These are phyloP conservation scores for Gambusia yucatana DNA, from an alignment of 2,797 vertebrate genomes.

Conservation along the genomic window DNA sequence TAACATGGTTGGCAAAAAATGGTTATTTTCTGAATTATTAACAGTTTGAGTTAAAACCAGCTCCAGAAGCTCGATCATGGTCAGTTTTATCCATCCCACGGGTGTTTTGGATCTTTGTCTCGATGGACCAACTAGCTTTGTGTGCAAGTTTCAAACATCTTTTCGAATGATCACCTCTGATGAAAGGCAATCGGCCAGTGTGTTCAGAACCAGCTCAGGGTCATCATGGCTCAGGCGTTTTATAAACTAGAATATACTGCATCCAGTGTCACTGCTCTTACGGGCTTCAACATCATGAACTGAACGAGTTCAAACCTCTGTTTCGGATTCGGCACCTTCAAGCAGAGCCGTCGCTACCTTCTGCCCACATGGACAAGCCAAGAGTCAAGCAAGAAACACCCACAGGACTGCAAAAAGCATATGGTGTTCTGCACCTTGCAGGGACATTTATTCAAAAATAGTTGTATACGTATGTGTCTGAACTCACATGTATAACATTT, in stretches of 20 bases:
- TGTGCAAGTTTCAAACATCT: neutral
- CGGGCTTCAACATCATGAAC: neutral
- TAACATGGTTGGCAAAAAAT: neutral
- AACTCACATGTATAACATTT: neutral
- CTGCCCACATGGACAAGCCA: neutral
- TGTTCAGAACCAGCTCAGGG: neutral
- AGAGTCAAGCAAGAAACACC: neutral
- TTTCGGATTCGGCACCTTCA: neutral
- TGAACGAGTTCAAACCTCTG: neutral
- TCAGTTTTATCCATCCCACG: neutral
- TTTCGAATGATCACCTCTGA: neutral
- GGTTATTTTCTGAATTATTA: neutral
- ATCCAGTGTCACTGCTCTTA: neutral
- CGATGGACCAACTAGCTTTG: neutral
- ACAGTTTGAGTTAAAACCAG: neutral
- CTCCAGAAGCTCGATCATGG: neutral
- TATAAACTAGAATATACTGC: neutral
- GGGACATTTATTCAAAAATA: neutral
- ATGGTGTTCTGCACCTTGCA: neutral
- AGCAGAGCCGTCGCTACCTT: neutral
- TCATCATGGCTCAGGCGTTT: neutral
- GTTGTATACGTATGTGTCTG: neutral
- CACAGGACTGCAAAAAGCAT: neutral
- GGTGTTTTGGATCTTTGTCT: neutral
- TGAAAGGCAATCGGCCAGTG: neutral